Evolutionary conservation across 2,113 vertebrate genomes (phyloP), one percentile per base, ranked within the genome.

Genomic region (Paradoxurus hermaphroditus): DNA sequence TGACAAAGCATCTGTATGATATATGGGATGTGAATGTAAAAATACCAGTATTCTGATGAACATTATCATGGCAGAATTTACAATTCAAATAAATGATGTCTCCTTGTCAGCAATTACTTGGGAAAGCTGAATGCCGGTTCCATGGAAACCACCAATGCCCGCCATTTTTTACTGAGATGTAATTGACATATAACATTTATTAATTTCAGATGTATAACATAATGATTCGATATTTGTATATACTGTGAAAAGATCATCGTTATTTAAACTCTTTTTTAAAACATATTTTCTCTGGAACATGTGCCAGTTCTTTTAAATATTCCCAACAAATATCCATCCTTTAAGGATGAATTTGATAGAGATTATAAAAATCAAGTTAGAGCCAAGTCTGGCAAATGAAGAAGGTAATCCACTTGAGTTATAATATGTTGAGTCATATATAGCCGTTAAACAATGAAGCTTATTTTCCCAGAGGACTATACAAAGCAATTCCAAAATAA

Each of bases 401-500:
- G 46, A 94, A 67, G 19, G 85, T 46, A 56, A 72, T 88, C 46
- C 63, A 36, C 15, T 51, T 92, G 39, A 56, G 34, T 77, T 93
- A 36, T 11, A 44, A 16, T 82, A 67, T 10, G 3, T 67, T 83
- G 23, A 44, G 67, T 87, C 49, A 67, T 39, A 70, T 86, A 59
- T 1, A 15, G 39, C 4, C 11, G 75, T 62, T 84, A 86, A 93
- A 96, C 36, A 70, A 81, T 19, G 39, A 82, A 39, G 51, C 23
- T 72, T 86, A 49, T 86, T 91, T 95, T 77, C 83, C 86, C 46
- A 73, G 31, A 41, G 31, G 34, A 75, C 51, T 79, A 44, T 10
- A 59, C 11, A n/a, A 84, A 18, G 34, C 77, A 78, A 59, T 85
- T 93, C 49, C 72, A 97, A 97, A 94, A 78, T 73, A 92, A 94